Base-by-base conservation (phyloP, 2,113 vertebrate genomes). In the Oenanthe oenanthe region DNA sequence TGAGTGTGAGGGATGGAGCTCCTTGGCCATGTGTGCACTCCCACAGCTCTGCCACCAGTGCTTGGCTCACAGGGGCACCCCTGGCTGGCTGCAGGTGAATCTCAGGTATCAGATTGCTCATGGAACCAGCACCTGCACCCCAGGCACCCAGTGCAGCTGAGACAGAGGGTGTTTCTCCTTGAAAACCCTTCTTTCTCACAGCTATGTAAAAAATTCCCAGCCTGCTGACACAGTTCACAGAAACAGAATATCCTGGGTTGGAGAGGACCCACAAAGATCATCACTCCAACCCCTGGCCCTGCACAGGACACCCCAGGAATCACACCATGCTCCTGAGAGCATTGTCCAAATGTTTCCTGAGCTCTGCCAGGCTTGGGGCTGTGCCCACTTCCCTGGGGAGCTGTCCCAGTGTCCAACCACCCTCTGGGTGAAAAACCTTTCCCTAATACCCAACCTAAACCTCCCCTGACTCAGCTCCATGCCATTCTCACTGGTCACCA, bases 31-130 rank as follows among this genome's bases (percentile, higher is more conserved):
- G 68, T 5, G 2, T 0, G 5, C 45, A 1, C 42, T 51, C 62
- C 45, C 50, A 19, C 42, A 34, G 25, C 38, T 38, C 62, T 70
- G 57, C 17, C 1, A 1, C 13, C 73, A 85, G 43, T 42, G 20
- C 40, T 12, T 5, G 1, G 17, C n/a, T 26, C 68, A 34, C 38
- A 45, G n/a, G 57, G 0, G 1, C 2, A 2, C 18, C 21, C n/a
- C 24, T 36, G 62, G 50, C 24, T 82, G 75, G 17, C 83, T 89
- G 32, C 60, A 58, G 51, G 45, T 34, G 51, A 26, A 8, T 17
- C 56, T 17, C 56, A 80, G 63, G 14, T 9, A 4, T 63, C 34
- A 85, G 47, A 73, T 21, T 56, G 45, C 40, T 34, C 40, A 8
- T 11, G n/a, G 51, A 50, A 45, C 57, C 50, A 80, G 36, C 28